phyloP scores from a whole-genome alignment of 1,140 invertebrate genomes.

The Drosophila eugracilis region DNA sequence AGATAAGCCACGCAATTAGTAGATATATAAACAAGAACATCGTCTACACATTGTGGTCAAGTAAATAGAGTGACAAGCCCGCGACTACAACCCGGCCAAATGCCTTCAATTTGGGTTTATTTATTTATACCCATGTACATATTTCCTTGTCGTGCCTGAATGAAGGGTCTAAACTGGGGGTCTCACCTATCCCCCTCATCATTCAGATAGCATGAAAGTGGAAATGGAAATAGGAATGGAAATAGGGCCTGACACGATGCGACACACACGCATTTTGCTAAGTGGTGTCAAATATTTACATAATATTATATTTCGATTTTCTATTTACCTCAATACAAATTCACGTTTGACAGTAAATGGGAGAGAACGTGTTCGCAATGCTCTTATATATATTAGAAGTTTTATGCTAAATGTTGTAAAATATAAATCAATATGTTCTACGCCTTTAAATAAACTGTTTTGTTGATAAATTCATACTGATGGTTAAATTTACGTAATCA shows the following conservation, averaged over 20 bases:
- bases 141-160: conserved; percentile 35
- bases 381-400: neutral
- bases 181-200: conserved; percentile 20
- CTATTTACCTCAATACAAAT: conserved; percentile 63
- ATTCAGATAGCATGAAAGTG: conserved; percentile 15
- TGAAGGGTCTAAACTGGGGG: conserved; percentile 16
- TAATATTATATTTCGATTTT: conserved; percentile 79
- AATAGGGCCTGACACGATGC: conserved; percentile 38
- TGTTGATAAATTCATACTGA: too few species aligned
- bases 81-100: conserved; percentile 28
- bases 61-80: conserved; percentile 66
- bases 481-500: too few species aligned
- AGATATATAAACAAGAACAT: conserved; percentile 64
- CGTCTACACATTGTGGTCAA: conserved; percentile 56
- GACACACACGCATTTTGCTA: conserved; percentile 61
- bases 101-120: conserved; percentile 46
- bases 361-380: conserved; percentile 10
- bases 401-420: neutral
- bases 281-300: conserved; percentile 83
- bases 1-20: conserved; percentile 79
- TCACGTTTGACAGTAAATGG: conserved; percentile 37
- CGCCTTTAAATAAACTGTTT: too few species aligned
- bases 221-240: conserved; percentile 6
- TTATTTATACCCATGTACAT: conserved; percentile 33
- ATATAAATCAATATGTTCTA: too few species aligned